Conservation (phyloP, 2,113 vertebrate genomes). For the Oriolus oriolus region DNA sequence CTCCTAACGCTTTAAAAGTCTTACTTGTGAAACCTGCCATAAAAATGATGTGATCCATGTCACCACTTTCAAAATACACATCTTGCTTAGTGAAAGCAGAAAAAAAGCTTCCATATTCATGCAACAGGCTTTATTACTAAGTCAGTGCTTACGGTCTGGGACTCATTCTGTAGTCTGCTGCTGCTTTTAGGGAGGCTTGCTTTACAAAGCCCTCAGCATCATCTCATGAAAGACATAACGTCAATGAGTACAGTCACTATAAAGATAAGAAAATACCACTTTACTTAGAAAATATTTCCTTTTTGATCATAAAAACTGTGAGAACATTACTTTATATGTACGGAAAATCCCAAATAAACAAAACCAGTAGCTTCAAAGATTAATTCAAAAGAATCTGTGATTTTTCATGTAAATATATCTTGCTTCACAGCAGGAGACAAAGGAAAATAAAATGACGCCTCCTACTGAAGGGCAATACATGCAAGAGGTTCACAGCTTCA, state of each 20-base stretch:
- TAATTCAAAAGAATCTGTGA: background rate
- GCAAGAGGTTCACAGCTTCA: background rate
- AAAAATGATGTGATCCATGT: background rate
- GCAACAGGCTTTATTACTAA: background rate
- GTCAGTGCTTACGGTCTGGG: background rate
- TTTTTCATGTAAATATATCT: background rate
- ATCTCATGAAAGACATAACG: background rate
- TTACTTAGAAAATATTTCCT: background rate
- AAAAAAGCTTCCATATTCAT: background rate
- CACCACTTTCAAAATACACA: background rate
- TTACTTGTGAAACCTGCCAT: background rate
- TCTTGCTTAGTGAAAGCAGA: background rate
- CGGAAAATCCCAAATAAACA: background rate
- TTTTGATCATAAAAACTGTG: background rate
- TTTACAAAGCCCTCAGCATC: background rate
- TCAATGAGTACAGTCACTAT: constrained; percentile 4
- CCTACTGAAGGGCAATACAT: background rate
- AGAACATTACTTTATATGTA: background rate
- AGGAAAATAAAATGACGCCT: background rate
- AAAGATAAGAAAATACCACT: background rate
- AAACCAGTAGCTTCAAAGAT: background rate
- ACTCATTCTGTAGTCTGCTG: background rate
- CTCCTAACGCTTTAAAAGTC: background rate
- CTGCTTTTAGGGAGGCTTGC: background rate
- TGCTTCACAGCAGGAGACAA: background rate